phyloP scores from a whole-genome alignment of 2,797 vertebrate genomes.

The Danionella dracula region DNA sequence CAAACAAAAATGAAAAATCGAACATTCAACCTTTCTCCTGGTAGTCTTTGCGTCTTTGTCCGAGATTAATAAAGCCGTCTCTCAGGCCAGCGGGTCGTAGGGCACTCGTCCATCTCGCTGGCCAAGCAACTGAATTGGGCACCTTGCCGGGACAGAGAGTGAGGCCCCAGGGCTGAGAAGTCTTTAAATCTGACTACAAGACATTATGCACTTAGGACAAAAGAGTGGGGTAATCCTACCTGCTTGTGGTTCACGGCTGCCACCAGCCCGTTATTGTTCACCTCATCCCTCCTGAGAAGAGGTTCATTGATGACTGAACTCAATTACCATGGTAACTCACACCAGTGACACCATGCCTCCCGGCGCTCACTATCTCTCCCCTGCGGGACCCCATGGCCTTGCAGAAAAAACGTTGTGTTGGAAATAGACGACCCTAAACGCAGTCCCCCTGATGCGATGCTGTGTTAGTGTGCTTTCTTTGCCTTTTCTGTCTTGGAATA shows the following conservation, averaged over 20 bases:
- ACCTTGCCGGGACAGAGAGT: conserved; percentile 74
- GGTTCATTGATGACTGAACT: conserved; percentile 85
- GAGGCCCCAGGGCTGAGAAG: conserved; percentile 81
- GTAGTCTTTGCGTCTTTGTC: conserved; percentile 44
- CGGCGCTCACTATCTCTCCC: conserved; percentile 57
- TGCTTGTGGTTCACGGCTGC: conserved; percentile 92
- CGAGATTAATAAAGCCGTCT: conserved; percentile 42
- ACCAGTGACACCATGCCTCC: conserved; percentile 75
- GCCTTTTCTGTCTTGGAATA: conserved; percentile 12
- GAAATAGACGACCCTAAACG: conserved; percentile 43
- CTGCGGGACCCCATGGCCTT: conserved; percentile 66
- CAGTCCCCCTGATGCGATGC: conserved; percentile 21
- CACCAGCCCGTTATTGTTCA: conserved; percentile 86
- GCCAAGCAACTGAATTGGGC: conserved; percentile 79
- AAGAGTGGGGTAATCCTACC: conserved; percentile 94
- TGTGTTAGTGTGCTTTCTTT: conserved; percentile 13
- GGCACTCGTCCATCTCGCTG: conserved; percentile 68
- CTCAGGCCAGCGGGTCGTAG: conserved; percentile 23
- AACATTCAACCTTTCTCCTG: conserved; percentile 53
- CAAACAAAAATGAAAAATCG: conserved; percentile 26
- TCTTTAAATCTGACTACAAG: conserved; percentile 95
- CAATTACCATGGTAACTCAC: conserved; percentile 98
- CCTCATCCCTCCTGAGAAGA: conserved; percentile 86
- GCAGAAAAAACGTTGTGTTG: conserved; percentile 71
- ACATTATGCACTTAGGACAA: conserved; percentile 96